These are phyloP conservation scores for Drosophila peninsularis DNA, from an alignment of 2,888 invertebrate species.

Conservation along the genomic window DNA sequence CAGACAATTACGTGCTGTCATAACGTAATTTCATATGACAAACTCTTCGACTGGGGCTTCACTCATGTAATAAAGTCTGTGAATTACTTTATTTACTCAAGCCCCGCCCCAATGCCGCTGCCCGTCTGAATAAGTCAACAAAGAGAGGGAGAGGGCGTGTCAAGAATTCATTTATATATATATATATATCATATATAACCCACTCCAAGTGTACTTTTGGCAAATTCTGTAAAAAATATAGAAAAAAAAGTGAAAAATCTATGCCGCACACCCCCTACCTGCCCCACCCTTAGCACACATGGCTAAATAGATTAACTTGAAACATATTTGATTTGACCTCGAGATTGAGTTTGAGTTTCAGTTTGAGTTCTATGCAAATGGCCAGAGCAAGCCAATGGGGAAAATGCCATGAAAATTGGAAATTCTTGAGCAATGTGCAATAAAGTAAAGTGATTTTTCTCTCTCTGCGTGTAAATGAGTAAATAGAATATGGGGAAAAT, in stretches of 20 bases:
- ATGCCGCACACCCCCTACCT: background rate
- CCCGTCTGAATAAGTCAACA: constrained; percentile 25
- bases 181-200: background rate
- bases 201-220: background rate
- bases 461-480: constrained; percentile 5
- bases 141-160: constrained; percentile 9
- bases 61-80: constrained; percentile 18
- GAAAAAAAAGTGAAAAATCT: background rate
- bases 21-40: constrained; percentile 32
- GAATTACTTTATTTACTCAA: constrained; percentile 10
- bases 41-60: background rate
- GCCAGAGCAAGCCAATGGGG: constrained; percentile 15
- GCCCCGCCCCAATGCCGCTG: constrained; percentile 3
- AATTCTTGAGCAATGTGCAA: constrained; percentile 32
- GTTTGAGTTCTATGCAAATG: constrained; percentile 48
- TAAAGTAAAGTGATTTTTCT: constrained; percentile 40
- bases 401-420: constrained; percentile 20
- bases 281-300: constrained; percentile 20
- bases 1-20: constrained; percentile 51
- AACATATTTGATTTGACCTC: constrained; percentile 50
- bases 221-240: background rate
- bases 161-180: background rate
- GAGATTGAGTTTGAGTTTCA: constrained; percentile 13
- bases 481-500: constrained; percentile 28
- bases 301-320: constrained; percentile 54